Conservation (phyloP, 1,140 invertebrate species). For the Drosophila paulistorum region DNA sequence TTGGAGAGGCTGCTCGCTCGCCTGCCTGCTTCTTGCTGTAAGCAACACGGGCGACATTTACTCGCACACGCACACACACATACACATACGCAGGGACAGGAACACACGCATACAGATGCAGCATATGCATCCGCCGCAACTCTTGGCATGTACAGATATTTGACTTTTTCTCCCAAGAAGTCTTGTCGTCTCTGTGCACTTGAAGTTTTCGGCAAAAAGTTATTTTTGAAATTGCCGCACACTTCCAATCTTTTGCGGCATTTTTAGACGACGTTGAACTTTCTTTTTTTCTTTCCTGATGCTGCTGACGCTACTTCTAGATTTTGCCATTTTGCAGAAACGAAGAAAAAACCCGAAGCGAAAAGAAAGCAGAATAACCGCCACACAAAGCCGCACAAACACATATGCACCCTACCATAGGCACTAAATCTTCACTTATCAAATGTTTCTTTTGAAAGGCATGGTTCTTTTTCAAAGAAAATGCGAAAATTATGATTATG, state of each 20-base stretch:
- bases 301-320: slow-evolving; percentile 75
- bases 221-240: slow-evolving; percentile 73
- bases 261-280: slow-evolving; percentile 63
- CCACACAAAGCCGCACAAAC: slow-evolving; percentile 44
- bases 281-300: slow-evolving; percentile 58
- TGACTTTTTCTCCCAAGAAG: slow-evolving; percentile 56
- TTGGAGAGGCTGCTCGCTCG: slow-evolving; percentile 40
- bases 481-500: slow-evolving; percentile 8
- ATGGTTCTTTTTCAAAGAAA: slow-evolving; percentile 1
- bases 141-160: slow-evolving; percentile 59
- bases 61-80: slow-evolving; percentile 45
- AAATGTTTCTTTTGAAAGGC: no score
- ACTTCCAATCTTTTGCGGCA: slow-evolving; percentile 48
- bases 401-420: slow-evolving; percentile 23
- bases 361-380: slow-evolving; percentile 41
- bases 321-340: slow-evolving; percentile 70
- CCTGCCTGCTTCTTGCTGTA: not conserved
- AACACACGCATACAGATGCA: slow-evolving; percentile 28
- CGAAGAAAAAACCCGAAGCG: slow-evolving; percentile 23
- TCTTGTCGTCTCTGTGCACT: slow-evolving; percentile 52
- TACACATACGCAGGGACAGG: slow-evolving; percentile 15
- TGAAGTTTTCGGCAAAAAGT: slow-evolving; percentile 77
- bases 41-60: slow-evolving; percentile 74
- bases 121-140: slow-evolving; percentile 18
- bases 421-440: slow-evolving; percentile 3